phyloP scores from a whole-genome alignment of 2,113 vertebrate genomes.

The Leuciscus idus region DNA sequence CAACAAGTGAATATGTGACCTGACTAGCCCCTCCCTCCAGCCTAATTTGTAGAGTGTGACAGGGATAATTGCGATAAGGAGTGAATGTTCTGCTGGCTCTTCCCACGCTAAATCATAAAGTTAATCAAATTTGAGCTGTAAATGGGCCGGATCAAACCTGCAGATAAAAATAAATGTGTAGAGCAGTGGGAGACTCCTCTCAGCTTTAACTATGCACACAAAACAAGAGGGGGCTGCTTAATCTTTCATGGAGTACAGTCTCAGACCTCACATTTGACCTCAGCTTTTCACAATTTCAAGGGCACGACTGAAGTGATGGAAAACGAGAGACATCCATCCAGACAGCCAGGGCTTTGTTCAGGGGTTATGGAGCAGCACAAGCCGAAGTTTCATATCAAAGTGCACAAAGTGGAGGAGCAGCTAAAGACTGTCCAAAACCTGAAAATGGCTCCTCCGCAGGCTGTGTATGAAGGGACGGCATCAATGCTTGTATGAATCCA shows the following conservation, averaged over 20 bases:
- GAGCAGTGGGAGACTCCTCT: conserved; percentile 24
- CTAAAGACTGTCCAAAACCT: background rate
- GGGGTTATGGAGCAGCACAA: background rate
- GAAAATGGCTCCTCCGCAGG: background rate
- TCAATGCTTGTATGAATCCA: background rate
- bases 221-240: conserved; percentile 36
- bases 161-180: conserved; percentile 33
- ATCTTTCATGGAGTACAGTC: conserved; percentile 32
- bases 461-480: background rate
- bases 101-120: conserved; percentile 26
- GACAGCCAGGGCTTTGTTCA: conserved; percentile 2
- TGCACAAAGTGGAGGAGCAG: background rate
- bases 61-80: conserved; percentile 9
- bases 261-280: conserved; percentile 19
- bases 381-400: background rate
- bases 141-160: conserved; percentile 31
- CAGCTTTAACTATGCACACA: conserved; percentile 30
- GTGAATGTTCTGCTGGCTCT: background rate
- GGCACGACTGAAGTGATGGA: background rate
- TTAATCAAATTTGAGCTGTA: conserved; percentile 39
- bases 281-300: conserved; percentile 22
- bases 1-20: background rate
- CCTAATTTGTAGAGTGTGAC: background rate
- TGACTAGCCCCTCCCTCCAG: background rate
- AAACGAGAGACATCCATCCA: background rate